These are phyloP conservation scores for Hirtodrosophila confusa DNA, from an alignment of 2,888 invertebrate genomes.

Conservation along the genomic window DNA sequence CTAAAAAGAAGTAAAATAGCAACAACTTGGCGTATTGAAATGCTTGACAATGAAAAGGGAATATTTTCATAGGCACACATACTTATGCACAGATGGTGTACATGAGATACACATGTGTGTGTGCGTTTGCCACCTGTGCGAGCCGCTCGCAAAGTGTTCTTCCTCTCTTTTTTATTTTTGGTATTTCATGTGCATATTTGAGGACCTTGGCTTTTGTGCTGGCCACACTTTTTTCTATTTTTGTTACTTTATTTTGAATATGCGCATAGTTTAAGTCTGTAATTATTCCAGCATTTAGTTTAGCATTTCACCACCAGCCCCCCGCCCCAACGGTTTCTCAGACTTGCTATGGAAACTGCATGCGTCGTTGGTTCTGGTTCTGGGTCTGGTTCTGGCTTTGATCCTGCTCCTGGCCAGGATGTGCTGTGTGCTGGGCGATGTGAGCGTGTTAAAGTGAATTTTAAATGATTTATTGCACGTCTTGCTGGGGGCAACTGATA, in stretches of 20 bases:
- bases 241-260: slow-evolving; percentile 54
- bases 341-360: slow-evolving; percentile 44
- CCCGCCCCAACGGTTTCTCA: no score
- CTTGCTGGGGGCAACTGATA: slow-evolving; percentile 36
- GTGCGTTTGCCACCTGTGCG: slow-evolving; percentile 52
- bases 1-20: slow-evolving; percentile 2
- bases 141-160: slow-evolving; percentile 28
- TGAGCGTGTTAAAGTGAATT: slow-evolving; percentile 71
- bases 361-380: slow-evolving; percentile 44
- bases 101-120: neutral
- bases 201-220: slow-evolving; percentile 19
- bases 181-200: slow-evolving; percentile 30
- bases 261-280: slow-evolving; percentile 77
- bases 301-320: slow-evolving; percentile 55
- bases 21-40: slow-evolving; percentile 37
- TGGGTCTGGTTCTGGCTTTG: slow-evolving; percentile 9
- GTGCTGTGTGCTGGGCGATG: slow-evolving; percentile 25
- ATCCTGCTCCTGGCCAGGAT: slow-evolving; percentile 17
- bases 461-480: slow-evolving; percentile 74
- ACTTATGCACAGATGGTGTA: neutral
- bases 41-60: slow-evolving; percentile 49
- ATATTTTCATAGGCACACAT: slow-evolving; percentile 22
- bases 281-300: slow-evolving; percentile 78
- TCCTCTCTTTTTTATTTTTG: slow-evolving; percentile 8
- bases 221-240: slow-evolving; percentile 24